Evolutionary conservation across 2,797 vertebrate species (phyloP).

Genomic region (Benthosema pterotum): DNA sequence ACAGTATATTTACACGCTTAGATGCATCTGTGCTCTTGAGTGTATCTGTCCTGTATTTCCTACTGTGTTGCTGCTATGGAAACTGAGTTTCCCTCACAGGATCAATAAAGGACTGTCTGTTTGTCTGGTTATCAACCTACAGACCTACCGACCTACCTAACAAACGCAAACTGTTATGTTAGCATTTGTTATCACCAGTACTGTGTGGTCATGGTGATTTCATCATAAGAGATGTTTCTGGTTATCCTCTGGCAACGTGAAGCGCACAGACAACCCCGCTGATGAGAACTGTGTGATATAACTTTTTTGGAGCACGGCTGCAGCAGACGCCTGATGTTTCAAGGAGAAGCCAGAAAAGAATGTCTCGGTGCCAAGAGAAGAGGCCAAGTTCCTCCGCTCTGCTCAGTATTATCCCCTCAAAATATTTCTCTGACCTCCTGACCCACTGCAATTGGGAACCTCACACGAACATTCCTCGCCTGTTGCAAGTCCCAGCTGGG

Average conservation of each 20-base stretch:
- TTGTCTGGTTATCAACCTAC: too few species aligned
- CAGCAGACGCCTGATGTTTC: slow-evolving; percentile 53
- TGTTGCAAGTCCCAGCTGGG: slow-evolving; percentile 41
- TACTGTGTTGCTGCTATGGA: too few species aligned
- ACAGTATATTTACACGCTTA: too few species aligned
- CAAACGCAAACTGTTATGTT: neutral
- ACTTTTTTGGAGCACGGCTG: slow-evolving; percentile 62
- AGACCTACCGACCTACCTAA: neutral
- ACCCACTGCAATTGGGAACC: slow-evolving; percentile 66
- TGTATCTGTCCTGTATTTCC: too few species aligned
- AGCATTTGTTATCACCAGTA: neutral
- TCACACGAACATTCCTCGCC: slow-evolving; percentile 46
- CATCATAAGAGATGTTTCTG: slow-evolving; percentile 23
- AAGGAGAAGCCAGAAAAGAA: slow-evolving; percentile 64
- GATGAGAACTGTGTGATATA: slow-evolving; percentile 58
- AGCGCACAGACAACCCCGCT: slow-evolving; percentile 43
- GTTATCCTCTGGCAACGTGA: slow-evolving; percentile 34
- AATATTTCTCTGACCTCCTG: slow-evolving; percentile 63
- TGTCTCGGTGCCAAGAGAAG: slow-evolving; percentile 70
- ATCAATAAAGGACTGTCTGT: too few species aligned
- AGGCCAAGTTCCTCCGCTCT: slow-evolving; percentile 70
- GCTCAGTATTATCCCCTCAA: slow-evolving; percentile 62
- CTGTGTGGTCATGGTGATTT: neutral
- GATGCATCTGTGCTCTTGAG: too few species aligned
- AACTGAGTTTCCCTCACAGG: too few species aligned